Base-by-base conservation (phyloP, 2,797 vertebrate genomes). In the Spinus olivaceus region DNA sequence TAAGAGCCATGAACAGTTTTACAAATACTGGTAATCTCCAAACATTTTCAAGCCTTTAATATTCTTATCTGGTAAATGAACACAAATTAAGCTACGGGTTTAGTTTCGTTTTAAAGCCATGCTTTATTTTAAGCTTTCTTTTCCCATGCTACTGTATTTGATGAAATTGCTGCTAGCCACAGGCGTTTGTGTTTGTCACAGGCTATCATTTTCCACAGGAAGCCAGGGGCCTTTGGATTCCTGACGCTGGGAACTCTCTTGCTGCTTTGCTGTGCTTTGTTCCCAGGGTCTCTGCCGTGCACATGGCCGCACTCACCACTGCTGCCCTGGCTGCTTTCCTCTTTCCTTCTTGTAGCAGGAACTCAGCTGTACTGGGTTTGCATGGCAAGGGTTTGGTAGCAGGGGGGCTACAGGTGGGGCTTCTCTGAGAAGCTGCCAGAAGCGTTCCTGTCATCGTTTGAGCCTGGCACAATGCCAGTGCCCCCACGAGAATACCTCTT, bases 311-410 rank as follows among this genome's bases (percentile, higher is more conserved):
- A 10, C 33, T 79, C 63, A 39, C 18, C 39, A 1, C 6, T 56
- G 35, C 50, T 74, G 46, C 33, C 59, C 39, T 54, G 0, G 0
- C 25, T 76, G 63, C 35, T 81, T 37, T 60, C 30, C 17, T 22
- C 61, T 35, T 22, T 33, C 32, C 0, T 47, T 64, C 59, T 51
- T 72, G 1, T 44, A 44, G 30, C 20, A 16, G 8, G 6, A 73
- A 5, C 33, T 33, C 2, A 0, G 0, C 19, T 15, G 8, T 6
- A 0, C 1, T 37, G 32, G 17, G 22, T 41, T 27, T 60, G n/a
- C 35, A 23, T 12, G 53, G 46, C 47, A 71, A 60, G 24, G 28
- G 9, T 47, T 60, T 54, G 18, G 13, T 18, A 39, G 53, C 42
- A n/a, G 28, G 6, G 27, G 21, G 5, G 23, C 28, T 60, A 3